Percentiles rank a stretch among this genome's conserved stretches.
Evolutionary conservation across 2,797 vertebrate species (phyloP).

Genomic region (Sebastes trivittatus): DNA sequence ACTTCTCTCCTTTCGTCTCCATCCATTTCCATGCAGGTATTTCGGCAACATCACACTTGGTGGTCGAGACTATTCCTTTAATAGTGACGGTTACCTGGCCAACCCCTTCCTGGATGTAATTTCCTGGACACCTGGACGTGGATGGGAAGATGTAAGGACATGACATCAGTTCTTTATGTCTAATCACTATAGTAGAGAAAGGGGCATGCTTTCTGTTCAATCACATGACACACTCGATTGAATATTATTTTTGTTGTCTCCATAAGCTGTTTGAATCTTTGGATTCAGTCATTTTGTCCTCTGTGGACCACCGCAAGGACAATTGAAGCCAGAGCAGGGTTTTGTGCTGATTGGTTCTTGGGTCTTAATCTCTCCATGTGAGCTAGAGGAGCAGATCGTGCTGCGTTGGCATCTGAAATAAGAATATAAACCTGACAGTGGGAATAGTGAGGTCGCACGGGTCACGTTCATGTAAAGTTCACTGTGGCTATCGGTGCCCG

Average conservation of each 20-base stretch:
- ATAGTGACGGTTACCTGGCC: conserved; percentile 90
- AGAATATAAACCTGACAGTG: conserved; percentile 36
- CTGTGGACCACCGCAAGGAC: conserved; percentile 10
- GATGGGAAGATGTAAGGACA: conserved; percentile 94
- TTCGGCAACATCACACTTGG: conserved; percentile 95
- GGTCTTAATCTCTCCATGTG: conserved; percentile 20
- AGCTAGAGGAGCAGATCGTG: conserved; percentile 22
- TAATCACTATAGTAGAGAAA: background rate
- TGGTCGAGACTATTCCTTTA: conserved; percentile 93
- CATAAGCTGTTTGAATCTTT: background rate
- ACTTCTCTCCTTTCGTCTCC: conserved; percentile 5
- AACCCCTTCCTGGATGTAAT: conserved; percentile 95
- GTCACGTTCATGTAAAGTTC: conserved; percentile 67
- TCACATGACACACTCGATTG: background rate
- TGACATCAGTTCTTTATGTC: conserved; percentile 23
- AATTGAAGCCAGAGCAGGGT: conserved; percentile 1
- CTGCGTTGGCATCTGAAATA: conserved; percentile 25
- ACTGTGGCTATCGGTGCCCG: conserved; percentile 29
- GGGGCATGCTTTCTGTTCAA: background rate
- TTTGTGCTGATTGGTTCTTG: conserved; percentile 45
- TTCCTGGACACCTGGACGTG: conserved; percentile 91
- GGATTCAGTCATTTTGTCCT: conserved; percentile 9
- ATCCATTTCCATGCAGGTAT: conserved; percentile 82
- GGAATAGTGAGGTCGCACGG: conserved; percentile 31
- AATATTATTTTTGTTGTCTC: conserved; percentile 10